Conservation (phyloP, 2,888 invertebrate species). For the Hipparchia sbordonii region DNA sequence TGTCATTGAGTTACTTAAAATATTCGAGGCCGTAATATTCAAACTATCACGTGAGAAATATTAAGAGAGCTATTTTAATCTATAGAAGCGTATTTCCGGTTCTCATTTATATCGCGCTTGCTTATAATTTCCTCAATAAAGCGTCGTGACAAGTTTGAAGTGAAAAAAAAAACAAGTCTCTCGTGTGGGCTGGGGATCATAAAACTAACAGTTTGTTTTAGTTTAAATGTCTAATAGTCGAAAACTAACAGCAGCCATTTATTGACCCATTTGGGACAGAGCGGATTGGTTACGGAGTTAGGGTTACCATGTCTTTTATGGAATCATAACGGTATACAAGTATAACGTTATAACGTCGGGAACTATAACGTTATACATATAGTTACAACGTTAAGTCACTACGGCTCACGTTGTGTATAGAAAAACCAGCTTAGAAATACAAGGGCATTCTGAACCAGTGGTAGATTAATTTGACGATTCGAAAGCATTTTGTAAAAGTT, state of each 20-base stretch:
- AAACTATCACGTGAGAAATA: slow-evolving; percentile 2
- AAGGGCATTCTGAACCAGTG: no score
- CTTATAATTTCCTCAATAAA: slow-evolving; percentile 21
- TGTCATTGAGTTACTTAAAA: background rate
- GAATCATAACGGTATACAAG: background rate
- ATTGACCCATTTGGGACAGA: slow-evolving; percentile 37
- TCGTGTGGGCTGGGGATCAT: slow-evolving; percentile 32
- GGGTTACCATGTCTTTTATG: slow-evolving; percentile 23
- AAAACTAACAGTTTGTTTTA: slow-evolving; percentile 35
- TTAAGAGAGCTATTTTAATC: slow-evolving; percentile 1
- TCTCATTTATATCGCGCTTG: background rate
- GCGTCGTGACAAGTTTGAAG: slow-evolving; percentile 17
- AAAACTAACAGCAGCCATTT: slow-evolving; percentile 60
- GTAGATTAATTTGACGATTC: no score
- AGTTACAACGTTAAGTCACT: no score
- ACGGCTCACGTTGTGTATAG: no score
- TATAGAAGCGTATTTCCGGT: slow-evolving; percentile 13
- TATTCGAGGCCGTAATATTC: background rate
- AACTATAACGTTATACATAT: no score
- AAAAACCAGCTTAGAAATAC: no score
- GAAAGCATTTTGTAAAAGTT: no score
- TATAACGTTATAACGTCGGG: no score
- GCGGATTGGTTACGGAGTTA: slow-evolving; percentile 57
- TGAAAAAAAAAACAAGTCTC: slow-evolving; percentile 17
- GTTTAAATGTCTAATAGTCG: slow-evolving; percentile 41